These are phyloP conservation scores for Chrysemys picta DNA, from an alignment of 2,113 vertebrate genomes.

Conservation along the genomic window DNA sequence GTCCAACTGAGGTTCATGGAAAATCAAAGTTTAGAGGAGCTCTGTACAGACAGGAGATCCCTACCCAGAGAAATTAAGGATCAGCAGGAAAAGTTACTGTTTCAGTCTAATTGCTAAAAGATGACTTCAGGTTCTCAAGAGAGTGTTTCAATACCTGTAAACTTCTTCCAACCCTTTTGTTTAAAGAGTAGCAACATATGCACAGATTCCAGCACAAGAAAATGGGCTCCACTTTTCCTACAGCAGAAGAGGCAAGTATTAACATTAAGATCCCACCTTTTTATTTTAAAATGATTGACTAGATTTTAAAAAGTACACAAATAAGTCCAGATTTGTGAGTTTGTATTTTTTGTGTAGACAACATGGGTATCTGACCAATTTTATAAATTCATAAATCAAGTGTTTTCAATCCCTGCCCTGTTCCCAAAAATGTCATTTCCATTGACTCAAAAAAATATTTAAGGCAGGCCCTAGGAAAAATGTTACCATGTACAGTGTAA, in stretches of 20 bases:
- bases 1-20: neutral
- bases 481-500: neutral
- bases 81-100: neutral
- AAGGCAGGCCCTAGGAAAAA: neutral
- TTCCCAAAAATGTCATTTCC: neutral
- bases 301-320: too few species aligned
- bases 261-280: neutral
- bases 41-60: neutral
- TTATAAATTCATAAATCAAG: neutral
- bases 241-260: neutral
- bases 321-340: neutral
- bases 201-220: neutral
- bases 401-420: neutral
- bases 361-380: neutral
- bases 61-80: neutral
- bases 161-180: neutral
- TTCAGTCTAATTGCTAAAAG: neutral
- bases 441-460: neutral
- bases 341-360: neutral
- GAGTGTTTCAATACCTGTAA: neutral
- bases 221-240: neutral
- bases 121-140: neutral
- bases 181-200: neutral
- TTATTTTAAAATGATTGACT: neutral
- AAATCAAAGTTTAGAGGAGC: conserved; percentile 1